These are phyloP conservation scores for Amiota minor DNA, from an alignment of 2,888 invertebrate species.

Conservation along the genomic window DNA sequence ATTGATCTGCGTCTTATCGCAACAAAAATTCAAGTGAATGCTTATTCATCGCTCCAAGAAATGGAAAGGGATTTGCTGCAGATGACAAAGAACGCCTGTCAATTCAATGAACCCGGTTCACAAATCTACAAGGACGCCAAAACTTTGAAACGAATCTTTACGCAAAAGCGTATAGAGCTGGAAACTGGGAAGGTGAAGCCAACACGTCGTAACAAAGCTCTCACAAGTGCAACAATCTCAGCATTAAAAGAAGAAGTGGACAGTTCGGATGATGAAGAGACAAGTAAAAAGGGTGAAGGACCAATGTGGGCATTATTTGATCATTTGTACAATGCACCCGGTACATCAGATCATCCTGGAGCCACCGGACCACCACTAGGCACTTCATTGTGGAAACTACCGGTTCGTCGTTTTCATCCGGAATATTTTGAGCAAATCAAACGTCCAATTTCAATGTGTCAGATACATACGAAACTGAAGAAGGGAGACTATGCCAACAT, in stretches of 20 bases:
- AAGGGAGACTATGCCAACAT: slow-evolving; percentile 87
- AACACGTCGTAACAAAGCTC: slow-evolving; percentile 70
- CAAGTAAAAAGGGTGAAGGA: slow-evolving; percentile 78
- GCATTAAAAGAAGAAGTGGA: slow-evolving; percentile 78
- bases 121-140: slow-evolving; percentile 97
- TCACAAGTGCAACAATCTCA: slow-evolving; percentile 67
- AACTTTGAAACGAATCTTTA: slow-evolving; percentile 82
- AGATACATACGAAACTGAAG: slow-evolving; percentile 89
- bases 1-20: slow-evolving; percentile 96
- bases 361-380: slow-evolving; percentile 84
- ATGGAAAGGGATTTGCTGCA: slow-evolving; percentile 91
- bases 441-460: slow-evolving; percentile 93
- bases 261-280: slow-evolving; percentile 78
- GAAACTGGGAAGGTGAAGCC: slow-evolving; percentile 78
- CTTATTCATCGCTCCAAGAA: slow-evolving; percentile 84
- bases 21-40: slow-evolving; percentile 88
- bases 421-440: slow-evolving; percentile 98
- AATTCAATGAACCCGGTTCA: slow-evolving; percentile 96
- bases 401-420: slow-evolving; percentile 91
- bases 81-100: slow-evolving; percentile 95
- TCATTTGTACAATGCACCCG: slow-evolving; percentile 81
- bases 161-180: slow-evolving; percentile 81
- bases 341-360: slow-evolving; percentile 74
- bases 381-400: slow-evolving; percentile 94
- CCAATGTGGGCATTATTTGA: slow-evolving; percentile 94